These are phyloP conservation scores for Tetrax tetrax DNA, from an alignment of 2,113 vertebrate genomes.

Conservation along the genomic window DNA sequence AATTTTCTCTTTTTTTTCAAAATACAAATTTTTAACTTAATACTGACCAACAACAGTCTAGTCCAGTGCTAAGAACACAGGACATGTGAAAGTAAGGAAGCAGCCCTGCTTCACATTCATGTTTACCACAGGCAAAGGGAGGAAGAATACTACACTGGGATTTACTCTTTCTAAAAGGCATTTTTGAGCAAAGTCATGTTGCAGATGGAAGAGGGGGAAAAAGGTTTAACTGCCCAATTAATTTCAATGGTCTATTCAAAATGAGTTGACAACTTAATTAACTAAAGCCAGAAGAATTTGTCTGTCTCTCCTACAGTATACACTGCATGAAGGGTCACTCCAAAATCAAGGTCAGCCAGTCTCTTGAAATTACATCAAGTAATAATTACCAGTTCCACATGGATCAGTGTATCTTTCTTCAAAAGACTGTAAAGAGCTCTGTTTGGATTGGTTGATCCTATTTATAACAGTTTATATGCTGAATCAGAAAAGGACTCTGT, in stretches of 20 bases:
- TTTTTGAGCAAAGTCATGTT: neutral
- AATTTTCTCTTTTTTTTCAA: neutral
- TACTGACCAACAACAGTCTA: neutral
- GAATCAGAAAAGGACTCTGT: neutral
- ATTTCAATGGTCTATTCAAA: neutral
- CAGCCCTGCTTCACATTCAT: neutral
- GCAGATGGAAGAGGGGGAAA: rapidly evolving
- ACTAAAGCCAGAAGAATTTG: neutral
- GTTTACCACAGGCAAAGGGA: neutral
- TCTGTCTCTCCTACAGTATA: neutral
- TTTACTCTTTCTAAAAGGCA: neutral
- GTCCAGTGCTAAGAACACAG: neutral
- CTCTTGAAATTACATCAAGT: neutral
- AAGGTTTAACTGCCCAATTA: neutral
- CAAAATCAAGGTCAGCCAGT: neutral
- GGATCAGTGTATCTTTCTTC: neutral
- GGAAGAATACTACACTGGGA: neutral
- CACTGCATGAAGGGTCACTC: neutral
- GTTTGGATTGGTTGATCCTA: neutral
- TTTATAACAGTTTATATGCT: neutral
- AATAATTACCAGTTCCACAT: neutral
- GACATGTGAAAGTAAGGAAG: neutral
- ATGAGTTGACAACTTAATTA: neutral
- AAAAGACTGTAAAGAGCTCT: neutral
- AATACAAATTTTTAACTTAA: neutral